Conservation (phyloP, 2,113 vertebrate genomes). For the Ardeotis arabs region DNA sequence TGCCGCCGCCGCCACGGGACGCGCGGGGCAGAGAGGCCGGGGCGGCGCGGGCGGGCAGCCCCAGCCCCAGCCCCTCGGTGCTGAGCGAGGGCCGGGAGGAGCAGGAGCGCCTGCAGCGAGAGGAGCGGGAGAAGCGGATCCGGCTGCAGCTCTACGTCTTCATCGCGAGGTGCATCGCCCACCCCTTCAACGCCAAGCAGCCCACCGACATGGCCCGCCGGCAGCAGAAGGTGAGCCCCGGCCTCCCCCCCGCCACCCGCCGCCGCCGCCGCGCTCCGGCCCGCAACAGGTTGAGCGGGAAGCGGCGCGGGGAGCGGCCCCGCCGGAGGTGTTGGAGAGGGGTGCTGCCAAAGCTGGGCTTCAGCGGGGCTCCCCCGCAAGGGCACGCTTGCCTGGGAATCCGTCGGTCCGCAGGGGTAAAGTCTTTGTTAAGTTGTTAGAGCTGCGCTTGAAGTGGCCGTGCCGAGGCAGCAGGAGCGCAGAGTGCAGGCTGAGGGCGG, state of each 20-base stretch:
- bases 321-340: neutral
- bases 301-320: too few relatives aligned
- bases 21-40: constrained; percentile 42
- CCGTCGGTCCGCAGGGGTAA: accelerated
- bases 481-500: neutral
- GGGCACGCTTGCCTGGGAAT: accelerated
- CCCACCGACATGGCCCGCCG: constrained; percentile 97
- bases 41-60: constrained; percentile 60
- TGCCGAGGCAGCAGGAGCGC: neutral
- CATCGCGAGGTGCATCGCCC: constrained; percentile 89
- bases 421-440: neutral
- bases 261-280: neutral
- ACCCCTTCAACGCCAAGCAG: constrained; percentile 98
- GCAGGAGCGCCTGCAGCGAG: constrained; percentile 74
- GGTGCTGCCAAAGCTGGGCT: neutral
- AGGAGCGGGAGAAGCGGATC: constrained; percentile 85
- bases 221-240: constrained; percentile 88
- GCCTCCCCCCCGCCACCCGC: neutral
- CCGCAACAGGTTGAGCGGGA: constrained; percentile 26
- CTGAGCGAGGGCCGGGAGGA: constrained; percentile 80
- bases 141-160: constrained; percentile 93
- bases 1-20: constrained; percentile 60
- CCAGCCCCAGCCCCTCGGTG: constrained; percentile 76
- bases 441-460: neutral
- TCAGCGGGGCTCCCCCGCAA: accelerated